Percentiles rank a stretch among this genome's conserved stretches.
Evolutionary conservation across 2,797 vertebrate genomes (phyloP).

Genomic region (Masticophis lateralis): DNA sequence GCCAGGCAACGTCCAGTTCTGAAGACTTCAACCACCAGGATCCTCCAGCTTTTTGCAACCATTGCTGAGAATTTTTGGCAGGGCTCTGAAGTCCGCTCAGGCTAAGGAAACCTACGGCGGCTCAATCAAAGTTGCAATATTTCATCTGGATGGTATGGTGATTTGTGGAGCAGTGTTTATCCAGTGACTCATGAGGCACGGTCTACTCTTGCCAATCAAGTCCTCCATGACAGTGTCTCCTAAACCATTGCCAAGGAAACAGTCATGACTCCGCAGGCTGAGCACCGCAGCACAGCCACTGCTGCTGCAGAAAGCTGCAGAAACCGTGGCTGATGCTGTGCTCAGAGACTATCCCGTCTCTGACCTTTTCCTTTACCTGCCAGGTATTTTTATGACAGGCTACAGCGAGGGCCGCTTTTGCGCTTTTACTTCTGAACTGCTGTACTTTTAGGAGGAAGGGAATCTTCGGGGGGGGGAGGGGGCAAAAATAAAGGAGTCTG

Average conservation of each 20-base stretch:
- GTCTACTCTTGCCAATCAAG: background rate
- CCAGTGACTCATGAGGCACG: background rate
- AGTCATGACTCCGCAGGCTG: too few species aligned
- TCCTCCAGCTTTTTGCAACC: background rate
- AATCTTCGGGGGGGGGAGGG: background rate
- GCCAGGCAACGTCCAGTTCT: background rate
- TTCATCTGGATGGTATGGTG: background rate
- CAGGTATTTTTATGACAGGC: background rate
- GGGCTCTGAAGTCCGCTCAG: background rate
- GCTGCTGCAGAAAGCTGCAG: background rate
- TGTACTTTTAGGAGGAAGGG: background rate
- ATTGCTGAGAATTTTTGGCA: background rate
- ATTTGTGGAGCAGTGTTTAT: background rate
- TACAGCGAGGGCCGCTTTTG: background rate
- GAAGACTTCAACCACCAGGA: background rate
- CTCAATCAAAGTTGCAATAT: background rate
- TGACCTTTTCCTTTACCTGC: background rate
- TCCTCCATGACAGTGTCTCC: background rate
- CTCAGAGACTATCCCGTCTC: background rate
- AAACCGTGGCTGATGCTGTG: background rate
- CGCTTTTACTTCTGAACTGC: background rate
- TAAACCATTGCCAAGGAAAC: background rate
- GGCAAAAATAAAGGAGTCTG: background rate
- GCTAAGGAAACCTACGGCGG: background rate
- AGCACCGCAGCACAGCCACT: background rate